Evolutionary conservation across 2,797 vertebrate genomes (phyloP).

Genomic region (Aphelocoma californica): DNA sequence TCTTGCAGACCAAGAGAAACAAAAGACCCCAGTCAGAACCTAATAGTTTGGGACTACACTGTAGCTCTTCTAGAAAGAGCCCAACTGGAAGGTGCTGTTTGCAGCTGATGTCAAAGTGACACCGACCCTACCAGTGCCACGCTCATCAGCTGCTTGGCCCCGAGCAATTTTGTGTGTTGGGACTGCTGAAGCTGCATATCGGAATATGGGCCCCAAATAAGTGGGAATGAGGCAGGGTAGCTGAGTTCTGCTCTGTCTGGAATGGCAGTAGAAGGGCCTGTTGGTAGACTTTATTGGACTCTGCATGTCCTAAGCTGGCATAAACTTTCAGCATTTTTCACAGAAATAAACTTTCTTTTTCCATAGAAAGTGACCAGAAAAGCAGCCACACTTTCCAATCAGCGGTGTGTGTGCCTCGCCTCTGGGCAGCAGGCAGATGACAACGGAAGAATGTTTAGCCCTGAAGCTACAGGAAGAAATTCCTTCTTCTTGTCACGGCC

Average conservation of each 20-base stretch:
- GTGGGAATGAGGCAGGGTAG: not conserved
- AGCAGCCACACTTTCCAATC: not conserved
- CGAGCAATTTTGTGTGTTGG: not conserved
- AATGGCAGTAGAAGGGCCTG: rapidly evolving
- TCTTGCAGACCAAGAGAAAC: not conserved
- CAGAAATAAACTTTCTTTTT: not conserved
- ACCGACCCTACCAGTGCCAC: not conserved
- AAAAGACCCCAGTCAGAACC: not conserved
- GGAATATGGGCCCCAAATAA: rapidly evolving
- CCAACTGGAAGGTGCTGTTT: not conserved
- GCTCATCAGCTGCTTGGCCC: not conserved
- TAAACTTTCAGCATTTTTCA: not conserved
- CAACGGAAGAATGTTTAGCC: not conserved
- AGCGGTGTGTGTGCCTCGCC: not conserved
- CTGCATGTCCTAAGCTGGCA: not conserved
- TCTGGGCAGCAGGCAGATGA: not conserved
- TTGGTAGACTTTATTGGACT: not conserved
- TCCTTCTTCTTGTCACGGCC: not conserved
- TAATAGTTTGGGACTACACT: not conserved
- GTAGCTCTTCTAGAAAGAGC: not conserved
- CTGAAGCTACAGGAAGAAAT: not conserved
- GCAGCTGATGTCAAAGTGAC: not conserved
- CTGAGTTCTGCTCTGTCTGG: not conserved
- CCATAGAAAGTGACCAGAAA: not conserved
- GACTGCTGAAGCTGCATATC: not conserved